A percentile compares a stretch with the other conserved stretches of the same genome.
Evolutionary conservation across 2,113 vertebrate species (phyloP).

Genomic region (Silurus meridionalis): DNA sequence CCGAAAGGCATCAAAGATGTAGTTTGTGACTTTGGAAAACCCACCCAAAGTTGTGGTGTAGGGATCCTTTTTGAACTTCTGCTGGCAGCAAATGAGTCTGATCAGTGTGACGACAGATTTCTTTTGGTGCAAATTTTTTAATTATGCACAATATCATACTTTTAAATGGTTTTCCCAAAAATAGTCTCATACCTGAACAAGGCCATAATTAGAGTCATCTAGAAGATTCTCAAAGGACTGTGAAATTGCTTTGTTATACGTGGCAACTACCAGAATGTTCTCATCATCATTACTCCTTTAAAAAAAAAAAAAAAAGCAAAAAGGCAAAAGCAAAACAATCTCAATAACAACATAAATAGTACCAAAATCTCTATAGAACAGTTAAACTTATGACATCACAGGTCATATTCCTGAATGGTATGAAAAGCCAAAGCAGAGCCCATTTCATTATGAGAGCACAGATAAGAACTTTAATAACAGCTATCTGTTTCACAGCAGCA

Average conservation of each 20-base stretch:
- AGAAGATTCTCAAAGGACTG: constrained; percentile 98
- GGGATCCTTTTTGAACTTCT: constrained; percentile 92
- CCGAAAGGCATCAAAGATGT: constrained; percentile 87
- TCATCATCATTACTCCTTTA: constrained; percentile 81
- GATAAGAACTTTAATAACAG: constrained; percentile 95
- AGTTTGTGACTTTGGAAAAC: constrained; percentile 98
- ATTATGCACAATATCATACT: neutral
- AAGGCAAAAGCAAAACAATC: neutral
- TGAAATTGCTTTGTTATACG: constrained; percentile 84
- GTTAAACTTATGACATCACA: constrained; percentile 2
- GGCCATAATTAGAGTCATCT: constrained; percentile 86
- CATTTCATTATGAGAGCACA: constrained; percentile 72
- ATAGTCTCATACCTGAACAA: constrained; percentile 79
- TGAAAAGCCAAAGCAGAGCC: constrained; percentile 52
- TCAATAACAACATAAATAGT: neutral
- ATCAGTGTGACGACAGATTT: neutral
- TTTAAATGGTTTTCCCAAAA: neutral
- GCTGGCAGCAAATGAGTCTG: constrained; percentile 45
- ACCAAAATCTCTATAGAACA: neutral
- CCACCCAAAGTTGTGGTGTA: constrained; percentile 87
- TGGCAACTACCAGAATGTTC: constrained; percentile 80
- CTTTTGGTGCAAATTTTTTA: neutral
- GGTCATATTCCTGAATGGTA: constrained; percentile 28
- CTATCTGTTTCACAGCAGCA: constrained; percentile 71
- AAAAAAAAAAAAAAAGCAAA: constrained; percentile 28